Base-by-base conservation (phyloP, 2,797 vertebrate species). In the Rhabdophis nuchalis region DNA sequence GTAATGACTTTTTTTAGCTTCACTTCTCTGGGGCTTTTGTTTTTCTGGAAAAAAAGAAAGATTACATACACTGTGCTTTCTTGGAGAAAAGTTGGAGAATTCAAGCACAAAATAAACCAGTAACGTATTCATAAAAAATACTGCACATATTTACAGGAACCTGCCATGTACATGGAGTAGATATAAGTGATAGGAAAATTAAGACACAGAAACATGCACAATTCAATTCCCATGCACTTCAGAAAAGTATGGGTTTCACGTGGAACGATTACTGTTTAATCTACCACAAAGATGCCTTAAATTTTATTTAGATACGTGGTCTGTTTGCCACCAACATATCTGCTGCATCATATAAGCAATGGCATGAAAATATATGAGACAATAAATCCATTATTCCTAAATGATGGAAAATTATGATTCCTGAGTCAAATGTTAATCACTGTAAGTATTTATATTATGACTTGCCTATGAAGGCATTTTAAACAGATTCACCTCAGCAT, bases 321-420 rank as follows among this genome's bases (percentile, higher is more conserved):
- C 50, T 64, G 10, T 18, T 36, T 57, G 23, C 9, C 32, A 64
- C 13, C 50, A 85, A 32, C 57, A 9, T 92, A 82, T 9, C 57
- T 1, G 46, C 11, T 57, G 10, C 18, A 50, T 41, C 61, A 41
- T 61, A 54, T 41, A 52, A 14, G 58, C 5, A 29, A 41, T 18
- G 1, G 29, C 20, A 52, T 53, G 57, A 87, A 41, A 56, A 29
- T 54, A 56, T 11, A 72, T 20, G 9, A 87, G 29, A 72, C 4
- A 85, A 29, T 54, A 68, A 11, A 36, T 20, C 64, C 27, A 93
- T 86, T 60, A 92, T 86, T 94, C 93, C 89, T 92, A 90, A 25
- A n/a, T 85, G 0, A 0, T 82, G 93, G 89, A 72, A 88, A 36
- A 13, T 7, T 77, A 60, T 18, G 27, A 82, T 89, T 89, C 93